Conservation (phyloP, 2,888 invertebrate genomes). For the Nemotelus pantherinus region DNA sequence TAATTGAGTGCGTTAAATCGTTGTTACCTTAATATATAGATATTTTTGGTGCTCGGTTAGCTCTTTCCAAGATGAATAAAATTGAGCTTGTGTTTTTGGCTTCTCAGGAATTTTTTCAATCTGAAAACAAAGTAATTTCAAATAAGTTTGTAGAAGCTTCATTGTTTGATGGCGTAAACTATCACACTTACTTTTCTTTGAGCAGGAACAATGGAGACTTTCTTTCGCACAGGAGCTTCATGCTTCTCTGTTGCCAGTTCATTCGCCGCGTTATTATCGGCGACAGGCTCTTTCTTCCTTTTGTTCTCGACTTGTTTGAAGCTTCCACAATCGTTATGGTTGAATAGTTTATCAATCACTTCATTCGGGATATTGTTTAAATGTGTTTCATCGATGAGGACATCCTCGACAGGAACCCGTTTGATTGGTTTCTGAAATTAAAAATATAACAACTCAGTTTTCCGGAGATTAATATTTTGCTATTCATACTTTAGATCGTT, state of each 20-base stretch:
- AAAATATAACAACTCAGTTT: not conserved
- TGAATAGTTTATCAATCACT: slow-evolving; percentile 63
- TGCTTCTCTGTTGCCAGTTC: not conserved
- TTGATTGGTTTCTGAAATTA: slow-evolving; percentile 54
- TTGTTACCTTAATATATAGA: slow-evolving; percentile 59
- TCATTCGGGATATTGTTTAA: slow-evolving; percentile 61
- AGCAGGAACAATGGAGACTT: not conserved
- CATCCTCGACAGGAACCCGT: slow-evolving; percentile 59
- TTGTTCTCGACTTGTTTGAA: slow-evolving; percentile 55
- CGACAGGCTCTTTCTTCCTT: not conserved
- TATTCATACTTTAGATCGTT: slow-evolving; percentile 57
- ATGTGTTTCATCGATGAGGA: slow-evolving; percentile 57
- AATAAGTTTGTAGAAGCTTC: not conserved
- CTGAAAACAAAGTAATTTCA: slow-evolving; percentile 11
- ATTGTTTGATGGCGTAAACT: not conserved
- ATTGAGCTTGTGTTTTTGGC: slow-evolving; percentile 61
- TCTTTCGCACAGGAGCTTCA: not conserved
- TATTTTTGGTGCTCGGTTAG: slow-evolving; percentile 59
- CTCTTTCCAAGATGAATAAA: slow-evolving; percentile 63
- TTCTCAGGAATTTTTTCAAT: slow-evolving; percentile 52
- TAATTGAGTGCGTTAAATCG: not conserved
- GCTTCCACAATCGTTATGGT: slow-evolving; percentile 59
- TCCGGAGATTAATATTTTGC: not conserved
- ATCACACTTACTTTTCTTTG: not conserved
- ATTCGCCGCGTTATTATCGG: slow-evolving; percentile 5